phyloP scores from a whole-genome alignment of 2,888 invertebrate genomes.

The Plebejus melissa region DNA sequence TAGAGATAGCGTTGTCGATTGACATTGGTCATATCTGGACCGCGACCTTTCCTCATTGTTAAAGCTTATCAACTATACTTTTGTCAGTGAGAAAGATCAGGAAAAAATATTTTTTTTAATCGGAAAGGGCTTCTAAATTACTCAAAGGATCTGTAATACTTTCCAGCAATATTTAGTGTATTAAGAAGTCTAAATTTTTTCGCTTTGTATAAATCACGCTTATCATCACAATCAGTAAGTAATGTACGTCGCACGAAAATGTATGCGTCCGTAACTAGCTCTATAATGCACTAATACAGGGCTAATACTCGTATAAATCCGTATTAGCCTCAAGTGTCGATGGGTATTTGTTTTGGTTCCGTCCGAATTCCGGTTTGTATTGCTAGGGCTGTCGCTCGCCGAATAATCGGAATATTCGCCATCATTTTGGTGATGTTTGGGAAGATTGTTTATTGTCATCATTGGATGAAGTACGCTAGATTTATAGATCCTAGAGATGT shows the following conservation, averaged over 20 bases:
- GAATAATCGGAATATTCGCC: background rate
- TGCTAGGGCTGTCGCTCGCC: slow-evolving; percentile 6
- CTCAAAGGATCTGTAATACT: too few species aligned
- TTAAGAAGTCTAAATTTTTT: background rate
- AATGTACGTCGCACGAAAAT: background rate
- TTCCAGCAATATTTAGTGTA: background rate
- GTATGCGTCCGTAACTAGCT: background rate
- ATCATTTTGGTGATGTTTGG: background rate
- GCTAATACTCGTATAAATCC: background rate
- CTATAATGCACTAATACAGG: background rate
- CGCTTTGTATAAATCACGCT: background rate
- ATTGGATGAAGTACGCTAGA: too few species aligned
- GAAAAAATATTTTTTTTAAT: background rate
- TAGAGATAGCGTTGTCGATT: background rate
- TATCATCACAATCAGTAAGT: background rate
- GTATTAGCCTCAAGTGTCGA: slow-evolving; percentile 10
- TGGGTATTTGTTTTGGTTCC: slow-evolving; percentile 7
- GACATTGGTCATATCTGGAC: background rate
- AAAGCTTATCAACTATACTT: background rate
- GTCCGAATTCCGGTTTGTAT: slow-evolving; percentile 9
- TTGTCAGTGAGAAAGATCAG: background rate
- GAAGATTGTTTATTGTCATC: background rate
- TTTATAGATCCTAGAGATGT: too few species aligned
- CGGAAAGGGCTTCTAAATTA: too few species aligned
- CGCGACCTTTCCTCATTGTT: background rate